These are phyloP conservation scores for Scortum barcoo DNA, from an alignment of 2,113 vertebrate species.

Conservation along the genomic window DNA sequence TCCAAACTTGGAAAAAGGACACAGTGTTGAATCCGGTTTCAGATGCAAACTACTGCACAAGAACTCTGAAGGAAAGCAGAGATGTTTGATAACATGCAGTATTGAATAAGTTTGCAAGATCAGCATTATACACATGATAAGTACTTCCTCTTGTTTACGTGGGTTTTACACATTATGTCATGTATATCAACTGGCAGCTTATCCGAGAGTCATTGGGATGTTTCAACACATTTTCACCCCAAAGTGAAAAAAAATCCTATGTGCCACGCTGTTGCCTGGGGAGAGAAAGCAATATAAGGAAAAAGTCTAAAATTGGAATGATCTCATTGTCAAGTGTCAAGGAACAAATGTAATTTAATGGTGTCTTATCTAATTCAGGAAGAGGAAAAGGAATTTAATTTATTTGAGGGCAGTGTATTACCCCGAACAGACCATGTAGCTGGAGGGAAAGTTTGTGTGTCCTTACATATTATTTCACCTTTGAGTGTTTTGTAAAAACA, in stretches of 20 bases:
- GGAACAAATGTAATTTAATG: slow-evolving; percentile 63
- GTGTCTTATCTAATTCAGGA: slow-evolving; percentile 54
- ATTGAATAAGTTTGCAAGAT: too few species aligned
- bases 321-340: slow-evolving; percentile 53
- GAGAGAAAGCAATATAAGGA: slow-evolving; percentile 11
- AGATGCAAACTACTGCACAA: not conserved
- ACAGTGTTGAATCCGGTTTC: not conserved
- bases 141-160: not conserved
- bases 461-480: slow-evolving; percentile 15
- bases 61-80: not conserved
- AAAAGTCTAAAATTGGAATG: slow-evolving; percentile 40
- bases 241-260: not conserved
- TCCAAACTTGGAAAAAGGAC: not conserved
- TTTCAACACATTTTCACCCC: slow-evolving; percentile 1
- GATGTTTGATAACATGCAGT: not conserved
- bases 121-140: too few species aligned
- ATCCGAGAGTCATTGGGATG: not conserved
- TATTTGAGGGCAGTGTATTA: slow-evolving; percentile 49
- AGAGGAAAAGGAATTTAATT: slow-evolving; percentile 45
- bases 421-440: slow-evolving; percentile 32
- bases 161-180: not conserved
- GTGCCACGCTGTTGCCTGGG: slow-evolving; percentile 5
- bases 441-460: slow-evolving; percentile 23
- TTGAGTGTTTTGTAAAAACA: not conserved
- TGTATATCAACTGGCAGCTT: not conserved